Percentiles rank a stretch among this genome's conserved stretches.
These are phyloP conservation scores for Eidolon helvum DNA, from an alignment of 2,113 vertebrate species.

Conservation along the genomic window DNA sequence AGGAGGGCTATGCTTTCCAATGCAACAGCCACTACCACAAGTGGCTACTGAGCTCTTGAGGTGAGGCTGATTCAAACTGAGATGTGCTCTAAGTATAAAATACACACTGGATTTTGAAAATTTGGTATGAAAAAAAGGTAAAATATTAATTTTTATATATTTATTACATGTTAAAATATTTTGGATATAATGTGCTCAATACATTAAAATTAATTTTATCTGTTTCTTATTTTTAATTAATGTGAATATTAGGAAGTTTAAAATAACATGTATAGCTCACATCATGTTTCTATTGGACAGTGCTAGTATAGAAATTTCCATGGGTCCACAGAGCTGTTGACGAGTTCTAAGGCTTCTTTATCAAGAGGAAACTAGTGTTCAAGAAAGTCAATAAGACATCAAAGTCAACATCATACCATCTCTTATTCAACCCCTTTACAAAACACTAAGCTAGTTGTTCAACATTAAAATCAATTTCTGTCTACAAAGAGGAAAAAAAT, in stretches of 20 bases:
- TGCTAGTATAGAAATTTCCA: background rate
- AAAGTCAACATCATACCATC: background rate
- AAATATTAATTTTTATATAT: background rate
- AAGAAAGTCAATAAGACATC: background rate
- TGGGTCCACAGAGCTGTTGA: background rate
- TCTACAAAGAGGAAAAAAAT: background rate
- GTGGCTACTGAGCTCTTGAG: background rate
- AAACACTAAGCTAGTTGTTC: background rate
- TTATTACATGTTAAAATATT: background rate
- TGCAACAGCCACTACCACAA: background rate
- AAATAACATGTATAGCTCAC: background rate
- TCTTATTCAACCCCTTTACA: background rate
- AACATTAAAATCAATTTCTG: slow-evolving; percentile 27
- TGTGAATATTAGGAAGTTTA: background rate
- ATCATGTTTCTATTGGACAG: background rate
- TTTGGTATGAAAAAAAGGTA: background rate
- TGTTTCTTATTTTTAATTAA: slow-evolving; percentile 14
- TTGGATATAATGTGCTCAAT: background rate
- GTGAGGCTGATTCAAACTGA: background rate
- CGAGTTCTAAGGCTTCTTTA: background rate
- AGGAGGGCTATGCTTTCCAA: background rate
- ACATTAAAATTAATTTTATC: background rate
- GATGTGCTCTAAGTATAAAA: background rate
- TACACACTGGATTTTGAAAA: background rate
- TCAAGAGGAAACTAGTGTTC: background rate